Conservation (phyloP, 2,797 vertebrate species). For the Anguilla obscura region DNA sequence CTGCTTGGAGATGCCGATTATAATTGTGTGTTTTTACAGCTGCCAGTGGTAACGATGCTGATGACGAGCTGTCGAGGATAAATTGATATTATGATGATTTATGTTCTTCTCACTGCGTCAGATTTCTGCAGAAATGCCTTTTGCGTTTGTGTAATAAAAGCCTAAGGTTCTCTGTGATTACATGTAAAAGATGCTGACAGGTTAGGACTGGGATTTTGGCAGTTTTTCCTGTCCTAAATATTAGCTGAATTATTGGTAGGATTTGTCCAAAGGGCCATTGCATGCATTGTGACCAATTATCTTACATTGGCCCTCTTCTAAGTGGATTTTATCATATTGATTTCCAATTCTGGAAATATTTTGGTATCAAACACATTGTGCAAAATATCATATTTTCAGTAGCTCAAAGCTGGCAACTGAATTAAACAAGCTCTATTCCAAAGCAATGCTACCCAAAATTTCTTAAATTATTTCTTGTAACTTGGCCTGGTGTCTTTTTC, state of each 20-base stretch:
- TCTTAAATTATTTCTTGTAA: no score
- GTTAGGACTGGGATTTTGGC: neutral
- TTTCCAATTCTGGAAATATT: neutral
- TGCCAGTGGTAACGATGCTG: conserved; percentile 36
- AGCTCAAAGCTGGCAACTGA: neutral
- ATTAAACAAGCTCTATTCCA: no score
- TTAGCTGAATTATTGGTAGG: neutral
- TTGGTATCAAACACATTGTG: neutral
- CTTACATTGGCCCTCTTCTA: neutral
- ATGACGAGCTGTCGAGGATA: conserved; percentile 35
- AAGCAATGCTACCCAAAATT: no score
- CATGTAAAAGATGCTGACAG: conserved; percentile 10
- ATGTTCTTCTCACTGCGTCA: conserved; percentile 26
- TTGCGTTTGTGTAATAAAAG: conserved; percentile 33
- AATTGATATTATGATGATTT: conserved; percentile 38
- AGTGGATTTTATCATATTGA: neutral
- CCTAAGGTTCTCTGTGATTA: conserved; percentile 19
- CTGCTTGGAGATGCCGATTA: conserved; percentile 39
- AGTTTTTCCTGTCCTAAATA: neutral
- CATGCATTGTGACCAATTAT: neutral
- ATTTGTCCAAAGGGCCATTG: neutral
- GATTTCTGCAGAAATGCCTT: conserved; percentile 33
- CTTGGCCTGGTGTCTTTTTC: no score
- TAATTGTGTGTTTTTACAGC: conserved; percentile 42
- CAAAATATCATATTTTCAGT: neutral